Base-by-base conservation (phyloP, 2,888 invertebrate genomes). In the Latrodectus elegans region DNA sequence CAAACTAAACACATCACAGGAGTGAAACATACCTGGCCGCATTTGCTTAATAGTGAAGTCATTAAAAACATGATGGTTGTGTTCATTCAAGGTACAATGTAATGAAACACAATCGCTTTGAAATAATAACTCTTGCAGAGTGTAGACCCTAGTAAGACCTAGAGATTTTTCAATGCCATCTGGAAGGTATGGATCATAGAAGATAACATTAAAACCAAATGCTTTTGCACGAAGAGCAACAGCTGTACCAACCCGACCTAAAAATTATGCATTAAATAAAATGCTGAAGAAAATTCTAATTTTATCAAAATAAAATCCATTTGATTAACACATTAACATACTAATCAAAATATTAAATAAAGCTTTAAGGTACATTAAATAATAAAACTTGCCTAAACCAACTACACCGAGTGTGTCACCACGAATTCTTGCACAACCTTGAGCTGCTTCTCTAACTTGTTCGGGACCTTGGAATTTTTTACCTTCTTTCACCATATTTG, bases 41-140 rank as follows among this genome's bases (percentile, higher is more conserved):
- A 99, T 99, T 94, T 99, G 99, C 95, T 99, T 99, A 93, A 99
- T 98, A 93, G 99, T 99, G 94, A 96, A 98, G 94, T 99, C 99
- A 93, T 99, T 99, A 93, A 99, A 99, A 93, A 99, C 95, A 94
- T 99, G 98, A 93, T 98, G 98, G 94, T 99, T 99, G 95, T 99
- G 98, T 94, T 99, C 99, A 93, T 98, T 99, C 92, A 99, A 95
- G 92, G 98, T 98, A 94, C 99, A 99, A 93, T 99, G 99, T 93
- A 99, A 95, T 93, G 99, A 97, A 89, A 99, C 97, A 94, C 99
- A 99, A 94, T 99, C 99, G 93, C 98, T 97, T 94, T 98, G 98
- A 95, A 97, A 98, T 93, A 99, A 95, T 92, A 99, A 95, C 94
- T 97, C 97, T 95, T 97, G 95, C 93, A 99, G 94, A 91, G 99